Evolutionary conservation across 2,888 invertebrate species (phyloP).

Genomic region (Lypha dubia): DNA sequence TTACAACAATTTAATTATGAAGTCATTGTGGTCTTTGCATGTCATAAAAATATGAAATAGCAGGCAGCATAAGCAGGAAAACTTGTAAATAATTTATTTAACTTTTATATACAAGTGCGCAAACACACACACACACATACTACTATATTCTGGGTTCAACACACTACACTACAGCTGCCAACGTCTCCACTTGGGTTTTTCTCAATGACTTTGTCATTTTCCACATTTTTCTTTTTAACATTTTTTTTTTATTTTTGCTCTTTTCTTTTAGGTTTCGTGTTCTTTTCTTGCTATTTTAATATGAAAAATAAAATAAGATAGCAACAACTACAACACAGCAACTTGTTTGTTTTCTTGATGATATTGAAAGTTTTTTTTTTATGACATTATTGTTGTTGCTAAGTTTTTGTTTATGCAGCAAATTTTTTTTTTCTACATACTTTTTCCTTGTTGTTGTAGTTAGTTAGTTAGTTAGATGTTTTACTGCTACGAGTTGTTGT

Average conservation of each 20-base stretch:
- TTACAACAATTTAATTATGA: slow-evolving; percentile 63
- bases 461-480: slow-evolving; percentile 47
- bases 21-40: slow-evolving; percentile 65
- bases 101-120: slow-evolving; percentile 19
- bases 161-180: neutral
- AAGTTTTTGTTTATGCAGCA: slow-evolving; percentile 52
- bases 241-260: slow-evolving; percentile 4
- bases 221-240: neutral
- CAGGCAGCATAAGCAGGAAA: slow-evolving; percentile 55
- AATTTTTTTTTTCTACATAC: neutral
- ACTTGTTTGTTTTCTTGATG: slow-evolving; percentile 62
- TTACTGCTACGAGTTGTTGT: slow-evolving; percentile 23
- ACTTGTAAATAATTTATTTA: slow-evolving; percentile 61
- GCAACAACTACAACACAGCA: slow-evolving; percentile 56
- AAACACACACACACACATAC: neutral
- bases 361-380: slow-evolving; percentile 55
- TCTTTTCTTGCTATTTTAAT: slow-evolving; percentile 50
- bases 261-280: slow-evolving; percentile 24
- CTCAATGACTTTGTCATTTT: slow-evolving; percentile 38
- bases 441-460: slow-evolving; percentile 23
- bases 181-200: slow-evolving; percentile 19
- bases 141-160: neutral
- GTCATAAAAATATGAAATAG: slow-evolving; percentile 67
- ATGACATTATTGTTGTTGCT: slow-evolving; percentile 17
- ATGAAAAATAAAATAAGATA: slow-evolving; percentile 16